Evolutionary conservation across 2,888 invertebrate species (phyloP), one percentile per base, ranked within the genome.

Genomic region (Silvanus unidentatus): DNA sequence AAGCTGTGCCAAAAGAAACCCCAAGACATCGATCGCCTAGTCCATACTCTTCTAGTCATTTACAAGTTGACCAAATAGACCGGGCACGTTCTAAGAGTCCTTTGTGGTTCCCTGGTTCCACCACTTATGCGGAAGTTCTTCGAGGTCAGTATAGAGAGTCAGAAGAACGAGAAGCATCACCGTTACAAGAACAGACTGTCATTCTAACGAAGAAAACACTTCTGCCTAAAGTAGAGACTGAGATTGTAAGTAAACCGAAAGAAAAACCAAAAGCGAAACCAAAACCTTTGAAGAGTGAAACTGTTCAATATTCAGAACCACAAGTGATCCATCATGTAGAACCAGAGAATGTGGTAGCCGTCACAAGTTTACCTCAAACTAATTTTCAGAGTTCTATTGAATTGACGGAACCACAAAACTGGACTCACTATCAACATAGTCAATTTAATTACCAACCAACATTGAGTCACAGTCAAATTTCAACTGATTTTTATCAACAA

Each of bases 61-160:
- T 44, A 35, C 29, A 28, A 36, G 43, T 52, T n/a, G 13, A 45
- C 13, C 29, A 48, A 16, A 48, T 30, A 43, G 54, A 64, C 6
- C 69, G 77, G 37, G 66, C 70, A n/a, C 75, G 83, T 54, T 83
- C 83, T 0, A 77, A 78, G 35, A 84, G 84, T 66, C 86, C 86
- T 11, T 79, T 84, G 65, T 88, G 87, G 87, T 67, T 75, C 35
- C 84, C 82, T 2, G 86, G 85, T 22, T 81, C 82, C 15, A 80
- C 85, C 39, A 81, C 87, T 38, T 90, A 89, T 68, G 87, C 90
- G 39, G 87, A 88, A 71, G 83, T 90, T 52, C 77, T 89, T 48
- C 79, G 81, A 56, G 87, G 88, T 6, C 66, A 74, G 61, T 70
- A 44, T 13, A 70, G 34, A 37, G 45, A 38, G 2, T 48, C 50